Evolutionary conservation across 2,113 vertebrate species (phyloP).

Genomic region (Tetrax tetrax): DNA sequence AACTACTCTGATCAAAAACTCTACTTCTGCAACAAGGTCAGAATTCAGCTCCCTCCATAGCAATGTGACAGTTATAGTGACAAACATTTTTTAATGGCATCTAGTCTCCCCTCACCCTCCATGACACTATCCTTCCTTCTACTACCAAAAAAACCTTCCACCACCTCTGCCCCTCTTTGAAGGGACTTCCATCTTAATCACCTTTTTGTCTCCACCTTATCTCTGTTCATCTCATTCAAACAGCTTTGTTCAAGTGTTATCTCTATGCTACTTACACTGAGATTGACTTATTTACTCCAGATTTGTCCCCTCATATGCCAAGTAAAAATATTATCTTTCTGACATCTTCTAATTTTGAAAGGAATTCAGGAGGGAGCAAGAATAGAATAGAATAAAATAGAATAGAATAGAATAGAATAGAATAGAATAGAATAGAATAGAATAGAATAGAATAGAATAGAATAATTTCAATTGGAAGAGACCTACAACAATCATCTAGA

Average conservation of each 20-base stretch:
- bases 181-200: not conserved
- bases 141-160: not conserved
- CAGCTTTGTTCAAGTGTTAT: not conserved
- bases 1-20: not conserved
- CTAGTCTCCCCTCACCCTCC: not conserved
- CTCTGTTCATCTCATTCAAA: not conserved
- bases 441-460: not conserved
- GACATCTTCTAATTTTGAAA: not conserved
- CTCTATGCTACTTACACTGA: not conserved
- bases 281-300: not conserved
- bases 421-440: not conserved
- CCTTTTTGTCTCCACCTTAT: not conserved
- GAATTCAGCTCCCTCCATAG: not conserved
- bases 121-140: not conserved
- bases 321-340: not conserved
- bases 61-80: not conserved
- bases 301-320: not conserved
- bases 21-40: not conserved
- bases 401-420: not conserved
- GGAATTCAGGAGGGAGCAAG: not conserved
- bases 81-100: not conserved
- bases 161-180: not conserved
- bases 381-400: not conserved
- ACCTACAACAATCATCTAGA: no score
- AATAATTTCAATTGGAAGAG: not conserved